Evolutionary conservation across 2,113 vertebrate species (phyloP).

Genomic region (Proteles cristata): DNA sequence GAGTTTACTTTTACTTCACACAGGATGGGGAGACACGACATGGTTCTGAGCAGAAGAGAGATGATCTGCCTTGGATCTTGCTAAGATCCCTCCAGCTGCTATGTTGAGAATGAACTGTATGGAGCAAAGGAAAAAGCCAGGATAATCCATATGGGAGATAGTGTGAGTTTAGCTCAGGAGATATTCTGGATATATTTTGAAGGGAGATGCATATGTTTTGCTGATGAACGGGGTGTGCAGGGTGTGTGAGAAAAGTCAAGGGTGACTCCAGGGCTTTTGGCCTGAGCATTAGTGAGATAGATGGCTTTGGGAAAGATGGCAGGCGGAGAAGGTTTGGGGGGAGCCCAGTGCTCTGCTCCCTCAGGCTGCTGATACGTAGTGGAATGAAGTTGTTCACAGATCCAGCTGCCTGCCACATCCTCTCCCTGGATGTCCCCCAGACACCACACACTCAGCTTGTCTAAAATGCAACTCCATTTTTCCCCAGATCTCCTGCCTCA

Average conservation of each 20-base stretch:
- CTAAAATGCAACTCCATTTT: neutral
- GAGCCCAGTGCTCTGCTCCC: neutral
- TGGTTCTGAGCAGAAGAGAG: neutral
- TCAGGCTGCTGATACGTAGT: neutral
- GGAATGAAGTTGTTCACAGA: neutral
- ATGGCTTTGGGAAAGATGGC: neutral
- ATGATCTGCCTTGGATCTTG: neutral
- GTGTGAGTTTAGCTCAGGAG: neutral
- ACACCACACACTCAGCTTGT: neutral
- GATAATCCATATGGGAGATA: neutral
- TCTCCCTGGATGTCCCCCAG: neutral
- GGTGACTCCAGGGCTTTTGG: neutral
- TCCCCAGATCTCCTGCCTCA: neutral
- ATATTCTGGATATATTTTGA: neutral
- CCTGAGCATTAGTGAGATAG: neutral
- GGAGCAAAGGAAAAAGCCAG: neutral
- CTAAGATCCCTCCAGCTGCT: neutral
- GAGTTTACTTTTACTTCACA: neutral
- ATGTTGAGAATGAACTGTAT: neutral
- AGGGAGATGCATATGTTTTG: neutral
- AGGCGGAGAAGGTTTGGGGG: neutral
- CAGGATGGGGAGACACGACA: neutral
- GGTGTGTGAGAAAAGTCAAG: neutral
- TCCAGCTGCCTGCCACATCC: neutral
- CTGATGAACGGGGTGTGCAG: neutral